phyloP scores from a whole-genome alignment of 2,797 vertebrate species.

The Argyrosomus regius region DNA sequence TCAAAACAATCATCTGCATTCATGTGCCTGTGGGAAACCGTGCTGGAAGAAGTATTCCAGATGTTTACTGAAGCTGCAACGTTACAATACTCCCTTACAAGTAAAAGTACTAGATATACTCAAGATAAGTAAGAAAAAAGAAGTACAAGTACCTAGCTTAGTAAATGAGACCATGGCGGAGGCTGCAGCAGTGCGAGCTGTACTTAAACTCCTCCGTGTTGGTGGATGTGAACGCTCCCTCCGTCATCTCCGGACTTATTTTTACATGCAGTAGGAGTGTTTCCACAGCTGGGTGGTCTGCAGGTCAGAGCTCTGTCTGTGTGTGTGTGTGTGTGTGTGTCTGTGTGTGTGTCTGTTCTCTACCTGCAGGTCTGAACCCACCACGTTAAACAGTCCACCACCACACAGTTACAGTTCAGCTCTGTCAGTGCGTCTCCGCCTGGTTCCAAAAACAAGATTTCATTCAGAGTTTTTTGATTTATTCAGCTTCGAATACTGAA shows the following conservation, averaged over 20 bases:
- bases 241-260: background rate
- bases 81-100: no score
- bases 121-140: no score
- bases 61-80: no score
- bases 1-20: background rate
- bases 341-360: background rate
- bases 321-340: slow-evolving; percentile 19
- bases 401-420: background rate
- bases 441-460: background rate
- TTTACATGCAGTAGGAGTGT: slow-evolving; percentile 20
- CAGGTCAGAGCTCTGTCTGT: slow-evolving; percentile 24
- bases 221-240: background rate
- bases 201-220: slow-evolving; percentile 2
- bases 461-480: background rate
- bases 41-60: background rate
- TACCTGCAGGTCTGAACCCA: slow-evolving; percentile 15
- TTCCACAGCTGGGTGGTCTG: slow-evolving; percentile 58
- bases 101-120: no score
- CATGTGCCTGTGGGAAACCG: background rate
- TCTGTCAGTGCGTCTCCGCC: background rate
- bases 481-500: background rate
- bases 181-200: background rate
- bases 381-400: background rate
- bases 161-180: no score
- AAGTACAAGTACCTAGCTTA: no score